A percentile compares a stretch with the other conserved stretches of the same genome.
Conservation (phyloP, 1,140 invertebrate genomes). For the Phthorimaea operculella region DNA sequence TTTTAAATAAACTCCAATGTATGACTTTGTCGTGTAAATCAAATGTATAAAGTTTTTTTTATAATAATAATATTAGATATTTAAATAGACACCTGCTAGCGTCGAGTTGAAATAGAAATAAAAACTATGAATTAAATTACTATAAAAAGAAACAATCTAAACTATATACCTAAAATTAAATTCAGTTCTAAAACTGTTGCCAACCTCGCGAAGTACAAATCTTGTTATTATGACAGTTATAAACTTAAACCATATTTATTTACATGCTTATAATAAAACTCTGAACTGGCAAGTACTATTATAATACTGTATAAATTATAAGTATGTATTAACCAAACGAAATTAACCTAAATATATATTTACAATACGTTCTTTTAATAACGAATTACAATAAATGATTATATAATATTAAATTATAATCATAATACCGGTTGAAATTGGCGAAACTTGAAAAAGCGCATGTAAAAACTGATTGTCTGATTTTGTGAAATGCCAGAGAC, state of each 20-base stretch:
- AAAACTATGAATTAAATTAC: constrained; percentile 7
- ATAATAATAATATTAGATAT: not conserved
- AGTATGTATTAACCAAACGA: constrained; percentile 32
- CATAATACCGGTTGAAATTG: no score
- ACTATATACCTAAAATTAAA: not conserved
- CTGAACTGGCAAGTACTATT: constrained; percentile 57
- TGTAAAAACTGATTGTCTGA: no score
- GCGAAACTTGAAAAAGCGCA: no score
- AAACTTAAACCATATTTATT: constrained; percentile 26
- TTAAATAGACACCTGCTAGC: not conserved
- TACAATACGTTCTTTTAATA: constrained; percentile 23
- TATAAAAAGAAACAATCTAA: constrained; percentile 6
- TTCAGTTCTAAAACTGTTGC: constrained; percentile 9
- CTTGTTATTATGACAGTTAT: constrained; percentile 26
- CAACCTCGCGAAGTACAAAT: constrained; percentile 11
- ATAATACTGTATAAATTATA: constrained; percentile 63
- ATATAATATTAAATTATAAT: no score
- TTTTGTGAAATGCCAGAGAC: no score
- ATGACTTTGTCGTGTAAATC: constrained; percentile 23
- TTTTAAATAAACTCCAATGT: constrained; percentile 25
- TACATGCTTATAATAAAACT: constrained; percentile 34
- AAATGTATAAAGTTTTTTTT: constrained; percentile 2
- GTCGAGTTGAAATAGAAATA: constrained; percentile 1
- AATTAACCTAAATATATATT: constrained; percentile 35
- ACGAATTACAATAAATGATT: not conserved